Base-by-base conservation (phyloP, 2,113 vertebrate genomes). In the Phaetusa simplex region DNA sequence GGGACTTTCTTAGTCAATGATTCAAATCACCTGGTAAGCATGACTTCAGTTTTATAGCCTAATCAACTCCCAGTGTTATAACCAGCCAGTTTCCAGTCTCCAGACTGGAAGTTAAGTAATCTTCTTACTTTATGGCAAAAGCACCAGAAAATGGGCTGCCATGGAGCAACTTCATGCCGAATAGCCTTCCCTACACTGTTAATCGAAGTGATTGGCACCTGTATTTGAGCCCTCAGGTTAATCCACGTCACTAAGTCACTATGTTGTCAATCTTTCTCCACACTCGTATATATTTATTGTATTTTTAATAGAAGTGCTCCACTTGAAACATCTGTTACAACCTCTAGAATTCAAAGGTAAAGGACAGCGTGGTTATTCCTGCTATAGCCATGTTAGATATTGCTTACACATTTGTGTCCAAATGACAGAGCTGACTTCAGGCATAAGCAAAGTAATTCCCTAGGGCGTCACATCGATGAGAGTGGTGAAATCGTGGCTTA, bases 171-270 rank as follows among this genome's bases (percentile, higher is more conserved):
- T 93, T 93, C 61, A 34, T 43, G 24, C 20, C 21, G 32, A 52
- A 22, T 30, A 88, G 27, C 27, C 40, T 80, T 72, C 49, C 12
- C 23, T 72, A 40, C 34, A 32, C 21, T 73, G 64, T 83, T 96
- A 73, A 62, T 86, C 86, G 88, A 90, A 93, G 32, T 78, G 91
- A 93, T 62, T 95, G 82, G 32, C 86, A 94, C 32, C 8, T 62
- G 79, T 19, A 69, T 95, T 88, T 90, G 58, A 83, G 32, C 18
- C 11, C 50, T 32, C n/a, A 62, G 82, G 55, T 94, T 95, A 95
- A 88, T 88, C 58, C 53, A 80, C 34, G 5, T 86, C 49, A 72
- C 58, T 83, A 86, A 86, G 6, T 9, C 53, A 42, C 53, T 45
- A 5, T 56, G 38, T 61, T 90, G 88, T 88, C 86, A 83, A 62